phyloP scores from a whole-genome alignment of 1,140 invertebrate genomes.

The Tachypleus tridentatus region DNA sequence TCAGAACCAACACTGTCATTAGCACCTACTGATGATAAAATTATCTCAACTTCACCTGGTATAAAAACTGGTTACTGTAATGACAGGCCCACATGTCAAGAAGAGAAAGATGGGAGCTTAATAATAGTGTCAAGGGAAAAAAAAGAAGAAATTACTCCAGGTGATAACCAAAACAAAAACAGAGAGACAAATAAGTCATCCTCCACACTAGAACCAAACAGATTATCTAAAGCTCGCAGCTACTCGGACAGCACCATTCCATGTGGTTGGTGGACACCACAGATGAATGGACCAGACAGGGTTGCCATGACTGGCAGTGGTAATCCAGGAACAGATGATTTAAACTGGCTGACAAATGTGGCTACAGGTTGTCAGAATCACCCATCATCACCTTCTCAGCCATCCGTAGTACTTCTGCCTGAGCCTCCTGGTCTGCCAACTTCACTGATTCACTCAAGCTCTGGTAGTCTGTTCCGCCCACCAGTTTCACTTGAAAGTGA shows the following conservation, averaged over 20 bases:
- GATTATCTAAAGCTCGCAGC: too few relatives aligned
- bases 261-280: not conserved
- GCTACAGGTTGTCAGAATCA: slow-evolving; percentile 7
- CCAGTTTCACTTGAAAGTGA: slow-evolving; percentile 6
- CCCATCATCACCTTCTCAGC: not conserved
- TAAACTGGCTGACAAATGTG: slow-evolving; percentile 17
- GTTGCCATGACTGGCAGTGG: slow-evolving; percentile 13
- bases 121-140: too few relatives aligned
- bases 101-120: too few relatives aligned
- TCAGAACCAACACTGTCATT: too few relatives aligned
- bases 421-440: not conserved
- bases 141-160: too few relatives aligned
- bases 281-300: slow-evolving; percentile 20
- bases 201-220: too few relatives aligned
- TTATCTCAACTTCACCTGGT: too few relatives aligned
- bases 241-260: not conserved
- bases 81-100: too few relatives aligned
- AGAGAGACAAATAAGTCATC: too few relatives aligned
- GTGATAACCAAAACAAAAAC: too few relatives aligned
- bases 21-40: too few relatives aligned
- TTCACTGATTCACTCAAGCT: not conserved
- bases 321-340: slow-evolving; percentile 9
- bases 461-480: slow-evolving; percentile 12
- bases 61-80: too few relatives aligned
- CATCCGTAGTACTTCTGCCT: not conserved